Conservation (phyloP, 2,888 invertebrate genomes). For the Catonia carolina region DNA sequence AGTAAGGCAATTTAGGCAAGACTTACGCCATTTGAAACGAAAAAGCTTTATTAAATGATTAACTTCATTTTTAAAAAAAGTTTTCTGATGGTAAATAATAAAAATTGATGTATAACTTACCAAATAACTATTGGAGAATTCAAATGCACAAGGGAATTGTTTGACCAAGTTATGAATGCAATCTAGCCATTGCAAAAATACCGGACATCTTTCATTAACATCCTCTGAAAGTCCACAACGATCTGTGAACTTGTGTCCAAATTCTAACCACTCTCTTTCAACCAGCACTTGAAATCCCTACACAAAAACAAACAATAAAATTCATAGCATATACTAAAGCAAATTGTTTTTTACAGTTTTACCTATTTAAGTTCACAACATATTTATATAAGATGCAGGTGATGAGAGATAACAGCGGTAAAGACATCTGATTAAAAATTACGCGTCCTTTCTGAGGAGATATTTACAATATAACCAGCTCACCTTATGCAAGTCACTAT, state of each 20-base stretch:
- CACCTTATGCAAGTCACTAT: no score
- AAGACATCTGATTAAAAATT: no score
- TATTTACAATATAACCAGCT: no score
- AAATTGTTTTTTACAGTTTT: neutral
- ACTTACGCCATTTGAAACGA: no score
- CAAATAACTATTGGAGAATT: constrained; percentile 89
- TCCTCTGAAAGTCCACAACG: constrained; percentile 84
- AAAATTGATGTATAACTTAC: constrained; percentile 46
- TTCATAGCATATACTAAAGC: neutral
- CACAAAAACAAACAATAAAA: constrained; percentile 28
- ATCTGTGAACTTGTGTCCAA: constrained; percentile 97
- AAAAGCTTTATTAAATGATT: no score
- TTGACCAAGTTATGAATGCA: constrained; percentile 84
- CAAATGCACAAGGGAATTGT: constrained; percentile 90
- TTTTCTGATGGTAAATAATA: no score
- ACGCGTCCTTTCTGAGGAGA: no score
- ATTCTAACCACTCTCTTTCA: constrained; percentile 95
- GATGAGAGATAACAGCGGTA: no score
- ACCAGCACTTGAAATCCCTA: constrained; percentile 91
- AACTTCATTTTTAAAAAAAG: no score
- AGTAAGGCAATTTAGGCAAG: constrained; percentile 10
- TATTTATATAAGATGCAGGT: no score
- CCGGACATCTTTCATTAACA: constrained; percentile 91
- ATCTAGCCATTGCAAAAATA: constrained; percentile 97
- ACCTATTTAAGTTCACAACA: neutral